Evolutionary conservation across 2,797 vertebrate genomes (phyloP), one percentile per base, ranked within the genome.

Genomic region (Parauchenoglanis ngamensis): DNA sequence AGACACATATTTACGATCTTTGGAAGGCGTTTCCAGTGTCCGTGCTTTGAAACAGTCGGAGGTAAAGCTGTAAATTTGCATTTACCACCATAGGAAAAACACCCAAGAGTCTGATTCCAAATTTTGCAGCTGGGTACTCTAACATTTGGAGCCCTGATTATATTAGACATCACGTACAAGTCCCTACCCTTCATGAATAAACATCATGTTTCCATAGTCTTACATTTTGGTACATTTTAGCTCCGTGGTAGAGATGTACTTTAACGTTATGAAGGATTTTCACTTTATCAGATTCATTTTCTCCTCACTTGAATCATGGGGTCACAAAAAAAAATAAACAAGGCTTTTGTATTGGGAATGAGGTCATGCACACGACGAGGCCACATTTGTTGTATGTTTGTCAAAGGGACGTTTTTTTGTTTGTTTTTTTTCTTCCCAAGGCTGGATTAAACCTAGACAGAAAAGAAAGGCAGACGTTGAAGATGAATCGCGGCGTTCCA

Each of bases 401-500:
- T 65, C 63, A 91, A 90, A 87, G 80, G 89, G 86, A 87, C 21
- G 85, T 87, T 90, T 88, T 87, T 91, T 12, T 78, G 31, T 31
- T 31, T 31, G 31, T 35, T 35, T 35, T 35, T 35, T 6, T 25
- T 13, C 11, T 68, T 68, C 25, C 90, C 89, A 84, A 89, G 83
- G n/a, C 23, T 91, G 54, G 92, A 93, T 94, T 93, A 92, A 91
- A 92, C 91, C 79, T 75, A 35, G 89, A 90, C 89, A 92, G 88
- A 91, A 92, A 89, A 92, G 86, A 88, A 89, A 92, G 86, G 87
- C 88, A 90, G 92, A 92, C 93, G 89, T 56, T 85, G 92, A 91
- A 93, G 92, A 94, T 92, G 91, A 93, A 94, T 92, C 79, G 91
- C 89, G 89, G 91, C 91, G 86, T 89, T 72, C 82, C 46, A 91